Evolutionary conservation across 1,140 invertebrate genomes (phyloP), one percentile per base, ranked within the genome.

Genomic region (Campoletis sonorensis): DNA sequence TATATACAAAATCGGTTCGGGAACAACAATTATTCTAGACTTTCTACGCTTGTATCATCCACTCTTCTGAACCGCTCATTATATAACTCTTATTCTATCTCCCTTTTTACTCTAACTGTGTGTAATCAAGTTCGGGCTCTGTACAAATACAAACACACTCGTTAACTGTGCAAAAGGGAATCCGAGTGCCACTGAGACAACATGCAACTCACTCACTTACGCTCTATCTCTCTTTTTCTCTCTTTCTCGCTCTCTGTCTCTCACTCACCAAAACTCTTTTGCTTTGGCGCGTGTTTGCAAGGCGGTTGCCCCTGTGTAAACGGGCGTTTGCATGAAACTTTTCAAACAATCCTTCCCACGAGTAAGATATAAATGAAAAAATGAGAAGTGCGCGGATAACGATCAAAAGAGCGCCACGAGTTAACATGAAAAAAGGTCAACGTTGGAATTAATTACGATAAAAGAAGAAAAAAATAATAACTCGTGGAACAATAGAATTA

Each of bases 111-210:
- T 13, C 8, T 45, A 8, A 13, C 40, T 45, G 40, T 13, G 54
- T 58, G 21, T 13, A 23, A 58, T n/a, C 16, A 23, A 58, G 54
- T 58, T 58, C 54, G 4, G 15, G 54, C 54, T n/a, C 3, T 4
- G 54, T n/a, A n/a, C 54, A 58, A 18, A 58, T 58, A n/a, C 21
- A 58, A 58, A 58, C 54, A 16, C 51, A 58, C 21, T 58, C 21
- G 54, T 58, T 58, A 58, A 58, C 18, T 23, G 54, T 58, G 54
- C 54, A 58, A 13, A 58, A 58, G 54, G 54, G 54, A 58, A n/a
- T 58, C 3, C 16, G 4, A 58, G 54, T 58, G 18, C 18, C 54
- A 58, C 54, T n/a, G 54, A 18, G 54, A 58, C 54, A 58, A 58
- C 54, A 58, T 58, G 54, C 21, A 58, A 58, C 54, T 58, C 54